Base-by-base conservation (phyloP, 2,888 invertebrate genomes). In the Neoitamus cyanurus region DNA sequence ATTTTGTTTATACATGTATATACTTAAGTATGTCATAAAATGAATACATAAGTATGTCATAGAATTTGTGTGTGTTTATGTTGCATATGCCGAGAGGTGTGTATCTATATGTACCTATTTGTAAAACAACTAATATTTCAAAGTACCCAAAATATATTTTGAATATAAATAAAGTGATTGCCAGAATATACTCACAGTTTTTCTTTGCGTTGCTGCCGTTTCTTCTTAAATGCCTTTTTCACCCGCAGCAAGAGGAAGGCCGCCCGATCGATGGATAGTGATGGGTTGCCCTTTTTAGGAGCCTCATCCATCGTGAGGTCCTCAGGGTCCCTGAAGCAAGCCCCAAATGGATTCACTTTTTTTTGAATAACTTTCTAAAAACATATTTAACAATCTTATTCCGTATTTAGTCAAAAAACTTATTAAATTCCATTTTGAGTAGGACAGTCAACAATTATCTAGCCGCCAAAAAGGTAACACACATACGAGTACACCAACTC, bases 191-290 rank as follows among this genome's bases (percentile, higher is more conserved):
- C 95, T 95, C 90, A 97, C 97, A 94, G 95, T 93, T 95, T 96
- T 86, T 97, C 97, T 90, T 96, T 97, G 88, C 96, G 93, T 90
- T 96, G 96, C 90, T 96, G 94, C 87, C 96, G 94, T 92, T 97
- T 97, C 92, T 96, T 97, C 92, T 96, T 96, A 92, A 97, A 97
- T 58, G 97, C 97, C 89, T 96, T 94, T 90, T 97, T 97, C 85
- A 97, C 97, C 87, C 97, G 93, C 88, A 97, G 92, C 87, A 97
- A 93, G 46, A 97, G 93, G 91, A 97, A 97, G 83, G 97, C 97
- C 80, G 97, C 97, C 87, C 97, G 94, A 92, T 97, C 97, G 90
- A 97, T 96, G 88, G 97, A 96, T 88, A 97, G 92, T 84, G 94
- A 93, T 86, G 94, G 87, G 85, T 89, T 90, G 86, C 88, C 89